Evolutionary conservation across 37 sponge, comb jelly and placozoan species (phyloP).

Genomic region (Bolinopsis microptera): DNA sequence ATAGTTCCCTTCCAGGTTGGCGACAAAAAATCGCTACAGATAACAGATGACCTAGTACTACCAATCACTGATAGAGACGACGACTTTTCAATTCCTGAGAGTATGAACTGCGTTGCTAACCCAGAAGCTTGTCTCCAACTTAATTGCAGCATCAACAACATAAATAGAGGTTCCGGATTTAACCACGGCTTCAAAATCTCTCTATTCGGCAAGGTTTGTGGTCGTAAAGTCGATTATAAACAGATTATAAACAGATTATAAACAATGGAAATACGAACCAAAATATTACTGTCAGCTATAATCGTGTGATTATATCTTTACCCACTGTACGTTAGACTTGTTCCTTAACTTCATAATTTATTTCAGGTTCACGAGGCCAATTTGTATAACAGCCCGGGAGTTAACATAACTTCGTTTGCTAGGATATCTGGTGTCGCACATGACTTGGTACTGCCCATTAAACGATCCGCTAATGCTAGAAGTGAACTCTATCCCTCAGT

Average conservation of each 20-base stretch:
- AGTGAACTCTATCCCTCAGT: slow-evolving; percentile 23
- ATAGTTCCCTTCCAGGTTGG: background rate
- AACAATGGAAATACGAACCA: too few relatives aligned
- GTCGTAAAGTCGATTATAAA: background rate
- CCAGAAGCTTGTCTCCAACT: background rate
- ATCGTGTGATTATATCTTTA: background rate
- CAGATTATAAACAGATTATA: too few relatives aligned
- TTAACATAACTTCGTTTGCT: slow-evolving; percentile 20
- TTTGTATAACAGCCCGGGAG: slow-evolving; percentile 21
- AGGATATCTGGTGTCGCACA: background rate
- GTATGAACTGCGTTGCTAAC: background rate
- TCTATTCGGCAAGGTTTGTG: slow-evolving; percentile 22
- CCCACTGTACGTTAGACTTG: background rate
- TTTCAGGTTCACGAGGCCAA: slow-evolving; percentile 59
- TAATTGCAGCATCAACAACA: background rate
- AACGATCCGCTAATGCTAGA: background rate
- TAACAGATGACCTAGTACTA: background rate
- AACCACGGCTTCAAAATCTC: slow-evolving; percentile 45
- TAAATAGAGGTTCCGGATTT: background rate
- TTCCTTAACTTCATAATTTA: too few relatives aligned
- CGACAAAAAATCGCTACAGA: background rate
- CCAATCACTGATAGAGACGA: background rate
- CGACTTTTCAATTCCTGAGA: background rate
- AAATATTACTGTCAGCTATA: too few relatives aligned
- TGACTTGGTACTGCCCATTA: background rate